These are phyloP conservation scores for Tupaia chinensis DNA, from an alignment of 2,113 vertebrate genomes.

Conservation along the genomic window DNA sequence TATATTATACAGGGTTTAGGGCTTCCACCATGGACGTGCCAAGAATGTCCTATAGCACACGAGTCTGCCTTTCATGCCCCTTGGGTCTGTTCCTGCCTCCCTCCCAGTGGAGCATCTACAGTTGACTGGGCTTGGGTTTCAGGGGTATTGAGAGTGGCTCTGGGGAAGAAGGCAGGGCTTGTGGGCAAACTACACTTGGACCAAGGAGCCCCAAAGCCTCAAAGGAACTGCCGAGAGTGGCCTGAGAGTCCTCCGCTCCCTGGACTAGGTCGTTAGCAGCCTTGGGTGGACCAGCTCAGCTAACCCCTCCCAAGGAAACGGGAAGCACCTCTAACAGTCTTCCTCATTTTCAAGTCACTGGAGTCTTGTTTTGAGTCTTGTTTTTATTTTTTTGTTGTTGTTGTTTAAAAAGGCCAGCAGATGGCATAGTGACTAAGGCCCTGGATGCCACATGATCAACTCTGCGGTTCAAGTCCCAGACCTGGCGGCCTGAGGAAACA, in stretches of 20 bases:
- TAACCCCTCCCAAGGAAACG: neutral
- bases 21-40: neutral
- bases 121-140: neutral
- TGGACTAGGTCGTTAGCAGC: neutral
- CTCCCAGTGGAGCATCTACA: neutral
- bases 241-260: neutral
- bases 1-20: neutral
- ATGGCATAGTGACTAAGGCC: too few species aligned
- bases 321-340: neutral
- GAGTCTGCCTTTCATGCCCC: neutral
- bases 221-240: too few species aligned
- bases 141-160: neutral
- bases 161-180: neutral
- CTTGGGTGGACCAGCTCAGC: neutral
- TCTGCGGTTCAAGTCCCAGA: too few species aligned
- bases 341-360: neutral
- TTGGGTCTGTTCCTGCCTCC: neutral
- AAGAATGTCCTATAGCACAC: fast-evolving
- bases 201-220: neutral
- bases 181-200: fast-evolving
- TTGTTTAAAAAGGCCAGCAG: too few species aligned
- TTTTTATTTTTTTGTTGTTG: too few species aligned
- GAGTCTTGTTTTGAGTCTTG: too few species aligned
- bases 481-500: too few species aligned
- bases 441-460: too few species aligned